Evolutionary conservation across 2,113 vertebrate species (phyloP).

Genomic region (Myotis lucifugus): DNA sequence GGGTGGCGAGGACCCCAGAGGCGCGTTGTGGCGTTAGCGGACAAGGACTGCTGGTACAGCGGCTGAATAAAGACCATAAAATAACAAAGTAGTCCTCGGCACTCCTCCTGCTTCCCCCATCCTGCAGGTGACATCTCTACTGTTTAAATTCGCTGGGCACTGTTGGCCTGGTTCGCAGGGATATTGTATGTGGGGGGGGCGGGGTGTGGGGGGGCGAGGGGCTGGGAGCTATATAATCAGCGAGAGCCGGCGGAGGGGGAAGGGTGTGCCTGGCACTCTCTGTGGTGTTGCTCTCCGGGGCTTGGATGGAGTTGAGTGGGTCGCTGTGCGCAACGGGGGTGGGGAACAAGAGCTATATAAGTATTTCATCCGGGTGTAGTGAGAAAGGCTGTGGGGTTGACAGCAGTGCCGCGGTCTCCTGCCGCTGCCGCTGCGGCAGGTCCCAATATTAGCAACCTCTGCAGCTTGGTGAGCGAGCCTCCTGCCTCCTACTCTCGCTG

Average conservation of each 20-base stretch:
- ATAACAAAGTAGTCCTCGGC: not conserved
- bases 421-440: slow-evolving; percentile 65
- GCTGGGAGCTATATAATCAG: not conserved
- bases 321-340: slow-evolving; percentile 71
- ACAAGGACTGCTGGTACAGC: slow-evolving; percentile 77
- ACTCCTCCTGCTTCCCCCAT: not conserved
- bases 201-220: not conserved
- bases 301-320: slow-evolving; percentile 60
- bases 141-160: not conserved
- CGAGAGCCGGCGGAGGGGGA: not conserved
- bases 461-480: slow-evolving; percentile 34
- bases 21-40: slow-evolving; percentile 77
- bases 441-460: slow-evolving; percentile 73
- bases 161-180: not conserved
- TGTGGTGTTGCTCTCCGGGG: not conserved
- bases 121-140: slow-evolving; percentile 58
- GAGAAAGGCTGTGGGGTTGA: slow-evolving; percentile 61
- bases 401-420: slow-evolving; percentile 65
- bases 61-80: slow-evolving; percentile 55
- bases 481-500: not conserved
- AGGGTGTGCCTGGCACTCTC: slow-evolving; percentile 10
- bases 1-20: not conserved
- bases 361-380: slow-evolving; percentile 66
- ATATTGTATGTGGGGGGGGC: not conserved
- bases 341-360: slow-evolving; percentile 69